These are phyloP conservation scores for Pterostichus madidus DNA, from an alignment of 2,888 invertebrate genomes.

Conservation along the genomic window DNA sequence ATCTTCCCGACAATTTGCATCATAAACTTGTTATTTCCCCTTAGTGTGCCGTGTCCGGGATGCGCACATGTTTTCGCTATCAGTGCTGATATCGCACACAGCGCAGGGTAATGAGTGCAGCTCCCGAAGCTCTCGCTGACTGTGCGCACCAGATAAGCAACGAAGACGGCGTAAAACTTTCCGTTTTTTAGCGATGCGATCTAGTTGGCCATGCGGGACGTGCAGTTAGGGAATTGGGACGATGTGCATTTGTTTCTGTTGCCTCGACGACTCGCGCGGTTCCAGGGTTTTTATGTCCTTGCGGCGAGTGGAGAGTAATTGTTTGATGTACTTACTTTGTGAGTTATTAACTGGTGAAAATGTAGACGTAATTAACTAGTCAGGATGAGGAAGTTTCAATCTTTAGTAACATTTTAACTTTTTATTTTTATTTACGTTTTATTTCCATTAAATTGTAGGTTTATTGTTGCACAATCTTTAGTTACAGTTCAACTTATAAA, in stretches of 20 bases:
- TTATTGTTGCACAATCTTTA: too few species aligned
- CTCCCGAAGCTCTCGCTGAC: conserved; percentile 24
- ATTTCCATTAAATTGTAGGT: too few species aligned
- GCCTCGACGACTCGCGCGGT: not conserved
- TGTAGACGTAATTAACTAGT: too few species aligned
- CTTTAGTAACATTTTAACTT: too few species aligned
- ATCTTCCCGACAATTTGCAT: not conserved
- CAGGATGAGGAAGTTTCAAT: too few species aligned
- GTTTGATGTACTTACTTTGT: conserved; percentile 7
- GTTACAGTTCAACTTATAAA: too few species aligned
- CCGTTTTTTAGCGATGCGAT: conserved; percentile 51
- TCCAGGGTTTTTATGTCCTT: not conserved
- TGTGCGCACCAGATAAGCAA: conserved; percentile 54
- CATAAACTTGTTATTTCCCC: conserved; percentile 1
- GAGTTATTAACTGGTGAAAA: not conserved
- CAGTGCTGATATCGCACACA: conserved; percentile 11
- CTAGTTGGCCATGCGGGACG: conserved; percentile 48
- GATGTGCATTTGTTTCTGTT: conserved; percentile 45
- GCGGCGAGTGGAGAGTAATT: not conserved
- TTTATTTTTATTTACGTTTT: too few species aligned
- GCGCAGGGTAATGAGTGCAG: conserved; percentile 23
- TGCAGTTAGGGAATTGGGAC: conserved; percentile 46
- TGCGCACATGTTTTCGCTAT: not conserved
- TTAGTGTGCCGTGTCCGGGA: not conserved
- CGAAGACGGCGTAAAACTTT: conserved; percentile 62